phyloP scores from a whole-genome alignment of 2,113 vertebrate genomes.

The Gallinago jamesoni region DNA sequence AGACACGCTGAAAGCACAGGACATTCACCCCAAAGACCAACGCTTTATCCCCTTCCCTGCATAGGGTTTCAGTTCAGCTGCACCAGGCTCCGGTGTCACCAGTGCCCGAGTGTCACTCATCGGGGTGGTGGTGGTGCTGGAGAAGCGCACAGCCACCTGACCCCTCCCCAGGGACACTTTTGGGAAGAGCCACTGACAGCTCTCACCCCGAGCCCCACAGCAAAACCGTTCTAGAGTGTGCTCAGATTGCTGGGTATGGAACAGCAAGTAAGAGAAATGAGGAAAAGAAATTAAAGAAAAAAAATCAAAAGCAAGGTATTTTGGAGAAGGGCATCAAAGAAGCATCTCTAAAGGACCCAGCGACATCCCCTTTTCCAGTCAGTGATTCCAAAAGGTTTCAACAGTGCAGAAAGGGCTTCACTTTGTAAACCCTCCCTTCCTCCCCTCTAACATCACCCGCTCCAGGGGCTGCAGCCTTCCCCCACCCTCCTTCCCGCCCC shows the following conservation, averaged over 20 bases:
- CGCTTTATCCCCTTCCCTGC: not conserved
- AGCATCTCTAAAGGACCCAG: not conserved
- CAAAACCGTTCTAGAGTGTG: not conserved
- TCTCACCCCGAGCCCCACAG: not conserved
- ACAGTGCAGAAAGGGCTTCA: not conserved
- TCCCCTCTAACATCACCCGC: not conserved
- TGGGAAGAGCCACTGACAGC: not conserved
- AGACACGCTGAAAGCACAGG: not conserved
- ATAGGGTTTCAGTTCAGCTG: fast-evolving
- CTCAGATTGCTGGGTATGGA: not conserved
- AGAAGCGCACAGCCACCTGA: not conserved
- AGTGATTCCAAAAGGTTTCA: not conserved
- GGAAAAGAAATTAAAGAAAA: no score
- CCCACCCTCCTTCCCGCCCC: not conserved
- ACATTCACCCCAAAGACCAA: not conserved
- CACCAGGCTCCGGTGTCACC: not conserved
- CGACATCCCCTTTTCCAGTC: not conserved
- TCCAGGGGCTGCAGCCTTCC: not conserved
- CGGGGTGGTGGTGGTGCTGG: not conserved
- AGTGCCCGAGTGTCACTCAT: no score
- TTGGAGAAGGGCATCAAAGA: not conserved
- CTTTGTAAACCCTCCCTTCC: not conserved
- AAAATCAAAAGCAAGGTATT: not conserved
- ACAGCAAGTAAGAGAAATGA: not conserved
- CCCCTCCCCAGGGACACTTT: not conserved